Percentiles rank a stretch among this genome's conserved stretches.
Evolutionary conservation across 2,888 invertebrate species (phyloP).

Genomic region (Cenopis cana): DNA sequence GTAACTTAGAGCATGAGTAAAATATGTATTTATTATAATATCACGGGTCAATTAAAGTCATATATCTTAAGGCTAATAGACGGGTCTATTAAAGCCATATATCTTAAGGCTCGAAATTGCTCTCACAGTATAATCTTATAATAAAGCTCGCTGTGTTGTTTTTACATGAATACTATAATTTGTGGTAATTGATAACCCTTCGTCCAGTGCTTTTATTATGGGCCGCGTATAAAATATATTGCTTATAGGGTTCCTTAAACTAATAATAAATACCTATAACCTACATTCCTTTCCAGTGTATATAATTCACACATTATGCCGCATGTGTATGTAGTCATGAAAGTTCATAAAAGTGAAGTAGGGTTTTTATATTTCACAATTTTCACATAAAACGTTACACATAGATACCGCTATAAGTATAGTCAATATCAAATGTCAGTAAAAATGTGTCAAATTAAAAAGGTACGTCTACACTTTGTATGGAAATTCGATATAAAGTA

Average conservation of each 20-base stretch:
- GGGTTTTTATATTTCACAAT: too few species aligned
- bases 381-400: too few species aligned
- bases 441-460: too few species aligned
- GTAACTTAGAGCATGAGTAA: neutral
- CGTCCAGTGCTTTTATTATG: constrained; percentile 20
- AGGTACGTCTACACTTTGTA: too few species aligned
- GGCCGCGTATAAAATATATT: constrained; percentile 16
- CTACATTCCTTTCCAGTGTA: too few species aligned
- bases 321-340: too few species aligned
- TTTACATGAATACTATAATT: constrained; percentile 32
- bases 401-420: too few species aligned
- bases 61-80: neutral
- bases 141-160: constrained; percentile 29
- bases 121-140: constrained; percentile 15
- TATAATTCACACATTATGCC: too few species aligned
- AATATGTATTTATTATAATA: neutral
- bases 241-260: constrained; percentile 14
- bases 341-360: too few species aligned
- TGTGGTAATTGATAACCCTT: constrained; percentile 33
- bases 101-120: constrained; percentile 9
- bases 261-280: too few species aligned
- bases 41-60: neutral
- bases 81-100: constrained; percentile 7
- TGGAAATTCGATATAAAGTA: too few species aligned
- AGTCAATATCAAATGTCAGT: too few species aligned